A percentile compares a stretch with the other conserved stretches of the same genome.
These are phyloP conservation scores for Troides helena DNA, from an alignment of 2,888 invertebrate genomes.

Conservation along the genomic window DNA sequence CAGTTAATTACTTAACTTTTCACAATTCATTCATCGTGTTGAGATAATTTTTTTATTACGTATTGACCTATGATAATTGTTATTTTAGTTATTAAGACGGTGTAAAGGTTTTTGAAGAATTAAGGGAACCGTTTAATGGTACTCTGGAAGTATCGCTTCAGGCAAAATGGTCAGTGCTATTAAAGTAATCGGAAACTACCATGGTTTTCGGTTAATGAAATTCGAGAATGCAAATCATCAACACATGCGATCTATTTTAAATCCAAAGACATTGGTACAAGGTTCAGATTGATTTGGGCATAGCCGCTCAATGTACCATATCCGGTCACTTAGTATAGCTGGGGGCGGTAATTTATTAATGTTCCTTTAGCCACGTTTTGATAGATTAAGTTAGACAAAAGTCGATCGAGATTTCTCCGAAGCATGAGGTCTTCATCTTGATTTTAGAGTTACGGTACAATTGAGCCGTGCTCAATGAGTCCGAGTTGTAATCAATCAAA, in stretches of 20 bases:
- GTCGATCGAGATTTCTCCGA: constrained; percentile 57
- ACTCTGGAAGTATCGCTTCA: constrained; percentile 54
- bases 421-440: constrained; percentile 60
- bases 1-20: no score
- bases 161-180: constrained; percentile 67
- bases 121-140: constrained; percentile 63
- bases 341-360: constrained; percentile 73
- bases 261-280: constrained; percentile 31
- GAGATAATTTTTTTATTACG: no score
- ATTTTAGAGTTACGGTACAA: constrained; percentile 53
- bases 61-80: constrained; percentile 1
- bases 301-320: constrained; percentile 46
- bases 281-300: constrained; percentile 35
- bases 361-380: constrained; percentile 63
- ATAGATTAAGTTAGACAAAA: constrained; percentile 70
- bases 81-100: constrained; percentile 26
- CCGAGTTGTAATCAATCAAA: constrained; percentile 44
- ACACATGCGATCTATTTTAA: constrained; percentile 32
- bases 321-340: constrained; percentile 70
- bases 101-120: constrained; percentile 38
- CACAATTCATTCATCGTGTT: no score
- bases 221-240: constrained; percentile 68
- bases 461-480: constrained; percentile 45
- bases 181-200: constrained; percentile 69
- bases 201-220: constrained; percentile 73